Evolutionary conservation across 1,140 invertebrate species (phyloP).

Genomic region (Aleiodes sp.): DNA sequence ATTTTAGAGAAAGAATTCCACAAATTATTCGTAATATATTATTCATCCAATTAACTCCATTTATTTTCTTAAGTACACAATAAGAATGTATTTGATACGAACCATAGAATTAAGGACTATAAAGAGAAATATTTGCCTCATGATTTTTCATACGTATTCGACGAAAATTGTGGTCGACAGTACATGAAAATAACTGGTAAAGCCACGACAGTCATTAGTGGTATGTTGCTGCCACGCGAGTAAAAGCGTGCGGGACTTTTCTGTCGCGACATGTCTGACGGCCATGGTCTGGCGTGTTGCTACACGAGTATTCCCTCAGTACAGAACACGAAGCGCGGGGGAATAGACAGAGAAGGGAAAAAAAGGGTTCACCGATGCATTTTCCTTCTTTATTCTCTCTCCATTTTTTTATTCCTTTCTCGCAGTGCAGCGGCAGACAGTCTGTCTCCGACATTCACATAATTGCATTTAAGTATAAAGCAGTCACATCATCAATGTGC

Average conservation of each 20-base stretch:
- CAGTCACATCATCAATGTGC: constrained; percentile 16
- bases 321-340: not conserved
- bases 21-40: too few species aligned
- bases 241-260: constrained; percentile 5
- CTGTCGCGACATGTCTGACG: constrained; percentile 15
- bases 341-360: not conserved
- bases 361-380: constrained; percentile 9
- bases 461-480: constrained; percentile 16
- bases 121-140: too few species aligned
- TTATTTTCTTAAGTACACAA: too few species aligned
- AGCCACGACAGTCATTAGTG: constrained; percentile 9
- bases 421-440: constrained; percentile 12
- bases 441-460: constrained; percentile 9
- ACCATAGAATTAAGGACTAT: too few species aligned
- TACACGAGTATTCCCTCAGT: not conserved
- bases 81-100: too few species aligned
- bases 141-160: too few species aligned
- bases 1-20: too few species aligned
- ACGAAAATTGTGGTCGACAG: not conserved
- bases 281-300: constrained; percentile 10
- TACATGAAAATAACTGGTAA: constrained; percentile 12
- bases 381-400: not conserved
- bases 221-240: not conserved
- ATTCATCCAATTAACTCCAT: too few species aligned
- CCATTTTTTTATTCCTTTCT: too few species aligned